Evolutionary conservation across 2,797 vertebrate species (phyloP).

Genomic region (Odontamblyopus rebecca): DNA sequence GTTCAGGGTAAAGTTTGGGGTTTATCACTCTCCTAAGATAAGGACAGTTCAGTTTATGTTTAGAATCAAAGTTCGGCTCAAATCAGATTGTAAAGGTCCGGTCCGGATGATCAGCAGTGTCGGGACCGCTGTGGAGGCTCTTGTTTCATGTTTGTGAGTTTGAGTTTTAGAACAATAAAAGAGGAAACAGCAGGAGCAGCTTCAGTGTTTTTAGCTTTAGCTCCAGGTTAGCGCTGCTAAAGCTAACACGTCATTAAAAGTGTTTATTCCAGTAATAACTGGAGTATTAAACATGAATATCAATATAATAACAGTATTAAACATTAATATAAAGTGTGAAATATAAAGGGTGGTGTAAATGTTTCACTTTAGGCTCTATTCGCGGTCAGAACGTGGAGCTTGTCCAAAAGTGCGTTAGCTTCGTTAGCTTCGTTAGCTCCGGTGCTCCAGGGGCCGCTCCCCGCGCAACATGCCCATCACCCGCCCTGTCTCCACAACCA

Average conservation of each 20-base stretch:
- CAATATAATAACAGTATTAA: neutral
- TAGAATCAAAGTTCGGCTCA: neutral
- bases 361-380: neutral
- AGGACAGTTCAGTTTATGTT: neutral
- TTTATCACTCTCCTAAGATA: conserved; percentile 10
- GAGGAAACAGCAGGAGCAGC: too few species aligned
- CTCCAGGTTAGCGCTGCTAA: neutral
- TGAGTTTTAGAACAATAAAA: too few species aligned
- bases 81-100: neutral
- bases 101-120: too few species aligned
- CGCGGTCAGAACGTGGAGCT: neutral
- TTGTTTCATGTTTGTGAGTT: too few species aligned
- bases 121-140: too few species aligned
- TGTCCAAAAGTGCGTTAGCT: neutral
- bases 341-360: neutral
- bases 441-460: neutral
- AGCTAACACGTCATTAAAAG: neutral
- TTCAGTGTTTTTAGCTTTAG: neutral
- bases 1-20: conserved; percentile 32
- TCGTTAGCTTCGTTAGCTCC: neutral
- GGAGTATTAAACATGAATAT: neutral
- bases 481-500: neutral
- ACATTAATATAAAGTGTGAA: neutral
- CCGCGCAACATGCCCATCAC: neutral
- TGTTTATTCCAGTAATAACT: neutral